Percentiles rank a stretch among this genome's conserved stretches.
Evolutionary conservation across 2,797 vertebrate species (phyloP).

Genomic region (Hozukius guyotensis): DNA sequence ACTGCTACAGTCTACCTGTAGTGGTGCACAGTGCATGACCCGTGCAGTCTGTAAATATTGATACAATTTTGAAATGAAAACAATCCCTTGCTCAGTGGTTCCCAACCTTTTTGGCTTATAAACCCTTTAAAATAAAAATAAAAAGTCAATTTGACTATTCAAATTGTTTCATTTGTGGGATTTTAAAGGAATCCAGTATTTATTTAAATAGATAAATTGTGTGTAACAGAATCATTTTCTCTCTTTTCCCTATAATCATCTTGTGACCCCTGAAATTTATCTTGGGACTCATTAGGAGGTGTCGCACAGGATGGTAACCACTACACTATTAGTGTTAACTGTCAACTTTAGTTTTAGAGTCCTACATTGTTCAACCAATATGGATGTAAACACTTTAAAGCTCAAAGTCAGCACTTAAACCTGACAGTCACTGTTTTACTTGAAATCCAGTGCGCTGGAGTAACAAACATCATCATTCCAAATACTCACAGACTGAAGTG

Average conservation of each 20-base stretch:
- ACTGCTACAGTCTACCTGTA: background rate
- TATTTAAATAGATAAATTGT: background rate
- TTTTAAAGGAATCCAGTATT: background rate
- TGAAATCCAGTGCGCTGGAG: background rate
- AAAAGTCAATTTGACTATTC: background rate
- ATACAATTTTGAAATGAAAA: background rate
- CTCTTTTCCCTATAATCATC: background rate
- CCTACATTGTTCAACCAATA: background rate
- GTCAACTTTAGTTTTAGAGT: background rate
- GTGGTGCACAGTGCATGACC: background rate
- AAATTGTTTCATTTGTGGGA: background rate
- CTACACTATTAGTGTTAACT: background rate
- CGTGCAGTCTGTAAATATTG: background rate
- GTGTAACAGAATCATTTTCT: background rate
- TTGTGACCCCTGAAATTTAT: background rate
- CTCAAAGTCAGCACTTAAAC: background rate
- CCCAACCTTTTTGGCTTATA: background rate
- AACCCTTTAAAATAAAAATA: background rate
- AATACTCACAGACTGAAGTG: slow-evolving; percentile 5
- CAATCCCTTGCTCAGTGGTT: background rate
- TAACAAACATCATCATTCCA: background rate
- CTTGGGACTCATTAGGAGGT: background rate
- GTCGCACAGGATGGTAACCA: background rate
- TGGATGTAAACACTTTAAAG: background rate
- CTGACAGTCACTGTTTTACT: background rate